Conservation (phyloP, 2,888 invertebrate species). For the Hypselothyrea guttata region DNA sequence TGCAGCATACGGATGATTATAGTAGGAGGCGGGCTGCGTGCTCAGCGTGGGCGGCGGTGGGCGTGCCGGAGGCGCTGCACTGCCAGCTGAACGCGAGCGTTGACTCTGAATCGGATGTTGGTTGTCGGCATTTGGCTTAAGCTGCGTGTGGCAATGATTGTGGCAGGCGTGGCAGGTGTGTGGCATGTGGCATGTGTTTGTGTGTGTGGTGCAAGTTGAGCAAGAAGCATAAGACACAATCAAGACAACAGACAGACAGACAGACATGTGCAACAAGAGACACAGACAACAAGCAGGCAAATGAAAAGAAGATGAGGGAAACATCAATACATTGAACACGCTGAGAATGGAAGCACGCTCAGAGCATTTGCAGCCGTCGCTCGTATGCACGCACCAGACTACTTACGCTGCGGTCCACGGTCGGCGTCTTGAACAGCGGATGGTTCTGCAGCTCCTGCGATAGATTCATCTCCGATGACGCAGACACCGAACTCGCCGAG, state of each 20-base stretch:
- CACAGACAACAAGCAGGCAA: conserved; percentile 35
- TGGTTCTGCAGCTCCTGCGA: conserved; percentile 85
- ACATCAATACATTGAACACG: conserved; percentile 36
- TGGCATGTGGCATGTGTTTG: conserved; percentile 5
- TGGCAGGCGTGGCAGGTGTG: conserved; percentile 46
- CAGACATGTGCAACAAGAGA: conserved; percentile 11
- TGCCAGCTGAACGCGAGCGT: conserved; percentile 43
- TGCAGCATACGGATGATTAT: conserved; percentile 75
- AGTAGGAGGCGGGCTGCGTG: conserved; percentile 63
- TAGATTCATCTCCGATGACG: conserved; percentile 83
- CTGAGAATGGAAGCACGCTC: conserved; percentile 12
- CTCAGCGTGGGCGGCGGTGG: conserved; percentile 57
- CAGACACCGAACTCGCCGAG: conserved; percentile 81
- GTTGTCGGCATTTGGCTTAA: conserved; percentile 78
- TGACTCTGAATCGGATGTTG: no score
- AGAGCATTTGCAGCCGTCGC: conserved; percentile 49
- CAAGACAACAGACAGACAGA: conserved; percentile 20
- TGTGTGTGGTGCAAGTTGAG: conserved; percentile 46
- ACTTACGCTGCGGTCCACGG: conserved; percentile 87
- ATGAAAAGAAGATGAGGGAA: conserved; percentile 54
- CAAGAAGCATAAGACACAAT: conserved; percentile 24
- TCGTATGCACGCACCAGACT: conserved; percentile 65
- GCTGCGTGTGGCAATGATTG: conserved; percentile 65
- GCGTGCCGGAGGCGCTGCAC: conserved; percentile 58
- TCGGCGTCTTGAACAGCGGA: conserved; percentile 84